Evolutionary conservation across 2,888 invertebrate genomes (phyloP), one percentile per base, ranked within the genome.

Genomic region (Rugalucina vietnamica): DNA sequence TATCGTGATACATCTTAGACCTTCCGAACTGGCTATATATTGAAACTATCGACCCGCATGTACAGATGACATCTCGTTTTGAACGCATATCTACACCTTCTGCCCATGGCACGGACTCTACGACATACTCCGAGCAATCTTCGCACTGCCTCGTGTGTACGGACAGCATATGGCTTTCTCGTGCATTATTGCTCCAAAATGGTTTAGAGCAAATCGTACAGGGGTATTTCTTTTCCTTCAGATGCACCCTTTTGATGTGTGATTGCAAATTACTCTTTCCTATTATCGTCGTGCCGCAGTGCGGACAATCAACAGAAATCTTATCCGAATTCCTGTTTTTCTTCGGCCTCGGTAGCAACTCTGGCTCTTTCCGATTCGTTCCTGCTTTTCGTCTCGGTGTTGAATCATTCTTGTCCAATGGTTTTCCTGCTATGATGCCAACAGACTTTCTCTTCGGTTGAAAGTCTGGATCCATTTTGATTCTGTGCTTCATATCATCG

Each of bases 101-200:
- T n/a, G 69, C 74, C 87, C 87, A 87, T n/a, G 87, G 85, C 29
- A 87, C 87, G 24, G 85, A 87, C 39, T 87, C 87, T 5, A 87
- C 87, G 34, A 87, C 87, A 76, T 85, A 87, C 57, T 85, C 85
- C 54, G 82, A 81, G 75, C 87, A 87, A 14, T 78, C 37, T 24
- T 85, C 87, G 70, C 87, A 87, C 69, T 82, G 81, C n/a, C 85
- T 49, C 14, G 87, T 87, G 54, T 87, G 87, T 5, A 85, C 85
- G 21, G 87, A 85, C 60, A 85, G 43, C 83, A 84, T 85, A 39
- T 87, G 87, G 34, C 83, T 85, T 43, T 87, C 87, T 24, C 83
- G 57, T 14, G 87, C 87, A 57, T 85, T 83, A 21, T 60, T 76
- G 0, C 85, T 83, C 87, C 85, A 87, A 49, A 85, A 87, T 27